Evolutionary conservation across 2,888 invertebrate genomes (phyloP), one percentile per base, ranked within the genome.

Genomic region (Drosophila limbata): DNA sequence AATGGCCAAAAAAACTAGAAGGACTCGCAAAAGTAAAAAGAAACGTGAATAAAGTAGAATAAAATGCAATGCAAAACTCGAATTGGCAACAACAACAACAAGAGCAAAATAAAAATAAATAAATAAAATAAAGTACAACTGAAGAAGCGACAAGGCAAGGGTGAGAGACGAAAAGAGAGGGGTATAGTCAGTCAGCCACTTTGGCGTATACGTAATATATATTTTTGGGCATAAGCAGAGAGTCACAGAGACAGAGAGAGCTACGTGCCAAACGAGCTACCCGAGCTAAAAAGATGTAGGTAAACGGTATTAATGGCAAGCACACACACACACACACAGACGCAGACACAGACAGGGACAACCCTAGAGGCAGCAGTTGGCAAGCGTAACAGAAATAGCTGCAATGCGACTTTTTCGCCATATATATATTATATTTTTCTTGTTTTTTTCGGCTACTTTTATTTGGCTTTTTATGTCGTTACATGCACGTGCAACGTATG

Each of bases 321-420:
- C 64, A 48, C 68, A 57, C 51, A 51, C 63, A 55, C 62, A 44
- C 47, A 63, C 40, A 61, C 15, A 61, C 48, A n/a, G 21, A 39
- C 15, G 11, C 6, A 17, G 37, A 53, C 50, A 53, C 55, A 53
- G 21, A 61, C 44, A 51, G 19, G 39, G 53, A 48, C 45, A 64
- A 33, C 44, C 55, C 19, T 31, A 37, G 51, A 25, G 69, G 73
- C 84, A 74, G 81, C 81, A 80, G 81, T 88, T 85, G 88, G 85
- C 88, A 86, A 88, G 88, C 88, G 87, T 86, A 86, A 84, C 84
- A 77, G 69, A 81, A 88, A 81, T 81, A 75, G 89, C 85, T 86
- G 85, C 85, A 86, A 88, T 86, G 85, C 85, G 85, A 86, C 85
- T 86, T 88, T 88, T 86, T 88, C 79, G 77, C 63, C 50, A 13